phyloP scores from a whole-genome alignment of 2,888 invertebrate genomes.

The Noctua comes region DNA sequence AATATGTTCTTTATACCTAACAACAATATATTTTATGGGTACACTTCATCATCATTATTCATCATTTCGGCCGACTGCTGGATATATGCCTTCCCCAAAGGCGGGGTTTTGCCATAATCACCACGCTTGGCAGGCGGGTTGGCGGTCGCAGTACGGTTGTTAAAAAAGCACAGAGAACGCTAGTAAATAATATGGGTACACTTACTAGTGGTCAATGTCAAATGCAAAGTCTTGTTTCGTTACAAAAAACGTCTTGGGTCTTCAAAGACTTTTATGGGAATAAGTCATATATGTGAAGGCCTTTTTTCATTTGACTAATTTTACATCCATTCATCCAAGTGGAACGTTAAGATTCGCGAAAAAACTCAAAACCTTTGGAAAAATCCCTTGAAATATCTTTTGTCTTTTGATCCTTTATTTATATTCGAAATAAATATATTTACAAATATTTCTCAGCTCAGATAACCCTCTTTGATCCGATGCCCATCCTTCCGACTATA shows the following conservation, averaged over 20 bases:
- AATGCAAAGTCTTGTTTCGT: not conserved
- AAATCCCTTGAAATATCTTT: conserved; percentile 24
- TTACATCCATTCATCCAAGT: conserved; percentile 1
- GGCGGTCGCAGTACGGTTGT: no score
- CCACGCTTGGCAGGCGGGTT: no score
- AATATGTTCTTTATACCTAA: not conserved
- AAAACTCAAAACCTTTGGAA: not conserved
- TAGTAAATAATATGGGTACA: not conserved
- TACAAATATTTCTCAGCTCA: conserved; percentile 40
- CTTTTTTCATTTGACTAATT: conserved; percentile 4
- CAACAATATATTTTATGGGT: not conserved
- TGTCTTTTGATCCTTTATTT: conserved; percentile 30
- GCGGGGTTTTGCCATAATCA: no score
- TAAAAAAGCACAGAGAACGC: no score
- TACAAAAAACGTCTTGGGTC: not conserved
- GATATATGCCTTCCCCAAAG: no score
- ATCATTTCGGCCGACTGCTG: no score
- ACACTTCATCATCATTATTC: not conserved
- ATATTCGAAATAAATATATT: conserved; percentile 29
- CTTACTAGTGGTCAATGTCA: not conserved
- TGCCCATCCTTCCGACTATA: conserved; percentile 38
- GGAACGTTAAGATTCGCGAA: conserved; percentile 16
- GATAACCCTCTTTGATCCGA: conserved; percentile 43
- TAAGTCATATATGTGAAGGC: not conserved
- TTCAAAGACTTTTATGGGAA: not conserved